Percentiles rank a stretch among this genome's conserved stretches.
phyloP scores from a whole-genome alignment of 2,113 vertebrate genomes.

The Chinchilla lanigera region DNA sequence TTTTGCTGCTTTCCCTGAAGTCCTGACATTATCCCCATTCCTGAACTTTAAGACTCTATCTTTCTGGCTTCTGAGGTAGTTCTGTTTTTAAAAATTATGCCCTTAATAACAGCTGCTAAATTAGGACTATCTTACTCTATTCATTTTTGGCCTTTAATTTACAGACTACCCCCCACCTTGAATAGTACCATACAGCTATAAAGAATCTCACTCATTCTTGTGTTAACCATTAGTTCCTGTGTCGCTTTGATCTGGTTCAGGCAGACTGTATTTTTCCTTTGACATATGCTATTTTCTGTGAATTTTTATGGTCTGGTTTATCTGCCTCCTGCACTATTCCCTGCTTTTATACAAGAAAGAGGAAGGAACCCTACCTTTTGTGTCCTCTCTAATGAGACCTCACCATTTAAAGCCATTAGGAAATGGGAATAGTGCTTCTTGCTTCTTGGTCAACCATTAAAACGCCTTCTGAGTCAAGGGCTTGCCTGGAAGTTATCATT shows the following conservation, averaged over 20 bases:
- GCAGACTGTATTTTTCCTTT: neutral
- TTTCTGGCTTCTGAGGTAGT: neutral
- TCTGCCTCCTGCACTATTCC: neutral
- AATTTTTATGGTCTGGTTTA: neutral
- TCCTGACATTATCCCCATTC: neutral
- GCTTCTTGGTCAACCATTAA: neutral
- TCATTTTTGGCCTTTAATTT: constrained; percentile 66
- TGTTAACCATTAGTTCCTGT: neutral
- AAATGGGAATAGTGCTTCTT: neutral
- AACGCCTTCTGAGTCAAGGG: neutral
- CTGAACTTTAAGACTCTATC: neutral
- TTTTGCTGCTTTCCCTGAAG: neutral
- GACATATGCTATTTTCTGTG: constrained; percentile 15
- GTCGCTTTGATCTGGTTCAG: constrained; percentile 53
- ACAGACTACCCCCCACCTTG: neutral
- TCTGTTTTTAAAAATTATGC: neutral
- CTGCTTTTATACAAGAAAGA: neutral
- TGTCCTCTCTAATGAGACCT: neutral
- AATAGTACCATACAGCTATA: constrained; percentile 45
- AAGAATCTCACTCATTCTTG: constrained; percentile 1
- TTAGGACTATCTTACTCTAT: neutral
- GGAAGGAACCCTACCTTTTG: neutral
- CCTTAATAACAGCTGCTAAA: constrained; percentile 51
- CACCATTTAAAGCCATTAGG: neutral
- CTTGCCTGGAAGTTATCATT: neutral